Base-by-base conservation (phyloP, 2,113 vertebrate genomes). In the Colossoma macropomum region DNA sequence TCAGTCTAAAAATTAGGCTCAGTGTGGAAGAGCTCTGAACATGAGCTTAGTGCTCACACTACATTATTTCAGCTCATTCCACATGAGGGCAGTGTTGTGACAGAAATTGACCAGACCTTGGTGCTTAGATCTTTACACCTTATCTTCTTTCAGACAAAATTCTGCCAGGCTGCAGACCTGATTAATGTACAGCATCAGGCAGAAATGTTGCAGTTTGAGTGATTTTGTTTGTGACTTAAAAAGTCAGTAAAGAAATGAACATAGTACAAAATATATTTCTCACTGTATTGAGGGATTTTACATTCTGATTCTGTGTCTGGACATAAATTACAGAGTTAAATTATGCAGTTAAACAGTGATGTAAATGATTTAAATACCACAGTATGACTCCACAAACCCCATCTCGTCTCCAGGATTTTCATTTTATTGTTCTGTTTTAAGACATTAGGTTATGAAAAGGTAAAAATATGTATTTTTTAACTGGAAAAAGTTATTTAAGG, bases 21-120 rank as follows among this genome's bases (percentile, higher is more conserved):
- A 38, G 7, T 38, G 7, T 38, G 34, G 34, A 38, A 3, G 34
- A 38, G 34, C 34, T 38, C 41, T 45, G 10, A 9, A 45, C 41
- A 45, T 45, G 41, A 11, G 6, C 41, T 45, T 11, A 45, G 56
- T 6, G 56, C 56, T 23, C 56, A 69, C 9, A 21, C 21, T 4
- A n/a, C 10, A 13, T 17, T 45, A 25, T 71, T 71, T 25, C 0
- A 13, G 23, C 12, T 69, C 13, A n/a, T 63, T 76, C 85, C 85
- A 83, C 85, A 77, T 9, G 70, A 79, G 41, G 85, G 85, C 85
- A 86, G 77, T 86, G 48, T 80, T 65, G 72, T 48, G 65, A 12
- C 69, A 52, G 41, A 77, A 68, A 84, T 63, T 23, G 11, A 62
- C 34, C 32, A n/a, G 34, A 34, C 32, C 13, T 27, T 16, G 11